phyloP scores from a whole-genome alignment of 53 echinoderm and acorn worm species.

The Echinometra lucunter region DNA sequence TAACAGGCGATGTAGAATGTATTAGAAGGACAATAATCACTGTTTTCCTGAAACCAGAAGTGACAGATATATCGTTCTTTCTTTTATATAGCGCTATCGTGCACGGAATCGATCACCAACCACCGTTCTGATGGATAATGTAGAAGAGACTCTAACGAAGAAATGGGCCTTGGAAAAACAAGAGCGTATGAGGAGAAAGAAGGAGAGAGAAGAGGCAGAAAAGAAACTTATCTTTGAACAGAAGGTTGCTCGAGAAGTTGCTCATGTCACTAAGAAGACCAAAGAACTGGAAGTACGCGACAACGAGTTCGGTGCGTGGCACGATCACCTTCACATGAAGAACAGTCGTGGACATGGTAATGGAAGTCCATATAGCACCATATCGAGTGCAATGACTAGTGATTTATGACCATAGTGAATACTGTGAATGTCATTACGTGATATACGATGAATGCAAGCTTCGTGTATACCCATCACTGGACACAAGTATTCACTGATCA shows the following conservation, averaged over 20 bases:
- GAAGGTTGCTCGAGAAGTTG: constrained; percentile 73
- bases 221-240: constrained; percentile 74
- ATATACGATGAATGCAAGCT: neutral
- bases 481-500: neutral
- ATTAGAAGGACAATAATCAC: no score
- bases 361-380: neutral
- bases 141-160: constrained; percentile 82
- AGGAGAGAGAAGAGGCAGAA: constrained; percentile 72
- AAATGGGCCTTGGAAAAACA: constrained; percentile 79
- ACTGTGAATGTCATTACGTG: neutral
- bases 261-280: constrained; percentile 52
- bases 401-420: constrained; percentile 16
- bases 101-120: constrained; percentile 84
- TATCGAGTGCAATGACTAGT: neutral
- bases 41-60: no score
- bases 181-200: constrained; percentile 72
- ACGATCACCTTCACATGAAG: constrained; percentile 44
- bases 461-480: no score
- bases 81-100: constrained; percentile 82
- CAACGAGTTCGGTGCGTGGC: constrained; percentile 63
- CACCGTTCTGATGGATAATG: constrained; percentile 87
- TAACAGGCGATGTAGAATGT: no score
- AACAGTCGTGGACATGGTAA: neutral
- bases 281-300: constrained; percentile 24
- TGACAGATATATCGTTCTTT: neutral